Conservation (phyloP, 2,113 vertebrate species). For the Gobiocypris rarus region DNA sequence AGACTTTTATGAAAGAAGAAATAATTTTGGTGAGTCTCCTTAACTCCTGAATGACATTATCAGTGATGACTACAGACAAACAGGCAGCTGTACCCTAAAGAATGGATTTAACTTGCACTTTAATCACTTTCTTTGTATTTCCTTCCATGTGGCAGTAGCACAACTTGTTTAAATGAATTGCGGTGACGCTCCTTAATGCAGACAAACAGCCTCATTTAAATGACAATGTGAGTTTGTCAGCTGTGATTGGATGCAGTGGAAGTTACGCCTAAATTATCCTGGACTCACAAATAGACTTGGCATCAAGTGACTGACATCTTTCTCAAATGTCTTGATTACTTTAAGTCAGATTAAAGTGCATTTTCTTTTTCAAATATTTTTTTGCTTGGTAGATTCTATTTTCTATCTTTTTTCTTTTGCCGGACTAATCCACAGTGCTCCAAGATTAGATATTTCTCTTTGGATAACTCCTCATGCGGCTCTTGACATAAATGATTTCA, state of each 20-base stretch:
- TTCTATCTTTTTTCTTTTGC: conserved; percentile 10
- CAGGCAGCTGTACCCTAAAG: conserved; percentile 8
- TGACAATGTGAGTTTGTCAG: conserved; percentile 37
- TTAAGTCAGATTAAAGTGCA: background rate
- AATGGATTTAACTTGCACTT: conserved; percentile 4
- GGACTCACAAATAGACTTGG: conserved; percentile 11
- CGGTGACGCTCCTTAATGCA: background rate
- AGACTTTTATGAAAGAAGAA: background rate
- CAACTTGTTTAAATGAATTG: conserved; percentile 34
- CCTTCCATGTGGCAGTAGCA: conserved; percentile 13
- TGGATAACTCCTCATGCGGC: conserved; percentile 24
- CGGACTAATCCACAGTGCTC: conserved; percentile 26
- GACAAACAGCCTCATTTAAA: conserved; percentile 20
- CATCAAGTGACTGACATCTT: conserved; percentile 1
- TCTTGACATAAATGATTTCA: conserved; percentile 24
- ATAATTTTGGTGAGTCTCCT: background rate
- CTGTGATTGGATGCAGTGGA: conserved; percentile 2
- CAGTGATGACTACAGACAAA: background rate
- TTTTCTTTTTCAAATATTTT: background rate
- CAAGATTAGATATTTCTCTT: conserved; percentile 26
- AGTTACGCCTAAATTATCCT: conserved; percentile 8
- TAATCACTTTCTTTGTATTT: conserved; percentile 30
- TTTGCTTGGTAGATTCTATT: background rate
- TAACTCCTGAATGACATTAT: background rate
- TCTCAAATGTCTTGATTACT: background rate